Conservation (phyloP, 2,113 vertebrate species). For the Alosa alosa region DNA sequence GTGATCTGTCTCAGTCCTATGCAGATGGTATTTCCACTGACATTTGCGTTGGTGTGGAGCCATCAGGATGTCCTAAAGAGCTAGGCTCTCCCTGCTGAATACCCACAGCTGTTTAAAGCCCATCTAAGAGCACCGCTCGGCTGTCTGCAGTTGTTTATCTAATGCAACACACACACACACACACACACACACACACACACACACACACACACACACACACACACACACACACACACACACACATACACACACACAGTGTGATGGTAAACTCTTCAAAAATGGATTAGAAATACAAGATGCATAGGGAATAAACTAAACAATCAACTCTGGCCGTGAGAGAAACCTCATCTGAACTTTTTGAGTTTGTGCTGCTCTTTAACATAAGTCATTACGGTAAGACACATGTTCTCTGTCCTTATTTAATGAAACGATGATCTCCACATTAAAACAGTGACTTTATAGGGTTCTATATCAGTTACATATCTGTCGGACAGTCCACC, state of each 20-base stretch:
- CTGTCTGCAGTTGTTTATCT: background rate
- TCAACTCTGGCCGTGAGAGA: background rate
- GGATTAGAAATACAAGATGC: background rate
- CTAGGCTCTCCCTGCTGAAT: background rate
- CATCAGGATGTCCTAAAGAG: background rate
- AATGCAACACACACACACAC: background rate
- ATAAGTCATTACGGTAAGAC: no score
- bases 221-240: no score
- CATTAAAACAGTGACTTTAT: no score
- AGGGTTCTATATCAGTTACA: no score
- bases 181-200: background rate
- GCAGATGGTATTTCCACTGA: background rate
- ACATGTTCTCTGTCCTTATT: no score
- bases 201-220: background rate
- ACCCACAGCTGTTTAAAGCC: background rate
- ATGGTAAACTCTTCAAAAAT: background rate
- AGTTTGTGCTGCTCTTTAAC: no score
- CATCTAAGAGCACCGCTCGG: background rate
- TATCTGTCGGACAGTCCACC: no score
- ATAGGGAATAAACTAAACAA: background rate
- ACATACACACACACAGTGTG: background rate
- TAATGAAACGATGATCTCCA: no score
- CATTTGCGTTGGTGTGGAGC: background rate
- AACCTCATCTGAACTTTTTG: no score
- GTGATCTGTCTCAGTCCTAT: background rate